phyloP scores from a whole-genome alignment of 2,888 invertebrate genomes.

The Heliconius cydno region DNA sequence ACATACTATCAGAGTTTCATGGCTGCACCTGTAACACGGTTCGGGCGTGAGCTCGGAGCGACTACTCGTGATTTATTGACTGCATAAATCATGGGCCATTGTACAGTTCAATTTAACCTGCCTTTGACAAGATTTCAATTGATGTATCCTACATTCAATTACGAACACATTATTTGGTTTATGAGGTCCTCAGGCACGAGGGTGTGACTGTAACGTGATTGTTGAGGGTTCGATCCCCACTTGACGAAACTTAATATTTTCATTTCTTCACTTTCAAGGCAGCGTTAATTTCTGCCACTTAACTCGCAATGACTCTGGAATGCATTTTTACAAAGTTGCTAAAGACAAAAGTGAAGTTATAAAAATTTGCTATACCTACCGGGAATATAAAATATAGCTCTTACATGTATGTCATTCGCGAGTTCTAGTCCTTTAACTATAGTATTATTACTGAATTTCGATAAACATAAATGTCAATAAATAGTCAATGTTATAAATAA shows the following conservation, averaged over 20 bases:
- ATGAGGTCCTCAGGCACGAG: too few species aligned
- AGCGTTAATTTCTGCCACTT: too few species aligned
- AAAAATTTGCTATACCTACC: too few species aligned
- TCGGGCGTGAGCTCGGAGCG: conserved; percentile 50
- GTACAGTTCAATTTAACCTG: conserved; percentile 42
- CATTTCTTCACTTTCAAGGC: too few species aligned
- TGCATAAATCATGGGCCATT: conserved; percentile 44
- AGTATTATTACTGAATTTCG: neutral
- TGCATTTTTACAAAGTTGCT: too few species aligned
- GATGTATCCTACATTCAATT: conserved; percentile 36
- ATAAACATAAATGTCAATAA: neutral
- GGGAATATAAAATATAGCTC: neutral
- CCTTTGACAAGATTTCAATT: conserved; percentile 42
- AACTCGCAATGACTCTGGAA: too few species aligned
- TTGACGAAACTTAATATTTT: too few species aligned
- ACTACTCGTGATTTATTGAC: conserved; percentile 48
- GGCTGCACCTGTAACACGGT: conserved; percentile 49
- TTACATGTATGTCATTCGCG: neutral
- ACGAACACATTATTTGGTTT: conserved; percentile 27
- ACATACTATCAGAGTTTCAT: conserved; percentile 21
- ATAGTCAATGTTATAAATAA: neutral
- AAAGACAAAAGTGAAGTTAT: too few species aligned
- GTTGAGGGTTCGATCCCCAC: too few species aligned
- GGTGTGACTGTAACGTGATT: too few species aligned
- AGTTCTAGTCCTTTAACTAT: too few species aligned